Base-by-base conservation (phyloP, 2,797 vertebrate species). In the Lycodopsis pacificus region DNA sequence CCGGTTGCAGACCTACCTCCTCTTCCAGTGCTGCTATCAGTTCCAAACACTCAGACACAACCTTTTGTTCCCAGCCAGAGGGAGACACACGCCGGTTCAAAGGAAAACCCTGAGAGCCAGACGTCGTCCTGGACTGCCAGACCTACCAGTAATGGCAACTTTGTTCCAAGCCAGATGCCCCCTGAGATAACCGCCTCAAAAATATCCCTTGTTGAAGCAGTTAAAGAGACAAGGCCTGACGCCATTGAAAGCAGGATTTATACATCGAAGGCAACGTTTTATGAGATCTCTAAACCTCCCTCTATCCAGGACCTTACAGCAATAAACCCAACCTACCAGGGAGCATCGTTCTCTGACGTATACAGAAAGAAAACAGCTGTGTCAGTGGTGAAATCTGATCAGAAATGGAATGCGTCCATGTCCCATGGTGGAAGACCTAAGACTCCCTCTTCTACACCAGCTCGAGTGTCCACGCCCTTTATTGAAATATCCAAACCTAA, bases 181-280 rank as follows among this genome's bases (percentile, higher is more conserved):
- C 57, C 88, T 27, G 86, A 92, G 64, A 71, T 83, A 77, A 88
- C 76, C 0, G 84, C 79, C 20, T 89, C 88, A 77, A 89, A 90
- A 76, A 86, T 89, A 80, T 87, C 87, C 46, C 81, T 86, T 7
- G 78, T 74, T 62, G 84, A 93, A 67, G 78, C 79, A 56, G 57
- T 75, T 13, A 86, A 82, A 57, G 86, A 81, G 36, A 70, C 79
- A 11, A 87, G n/a, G 51, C 56, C 69, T 9, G 83, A 88, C 15
- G 34, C 71, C 17, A 66, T 64, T 22, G 90, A 89, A 86, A 84
- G 84, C 36, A 94, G 71, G 69, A 91, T 93, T 61, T 95, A 94
- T 73, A 95, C 91, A 49, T 94, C 95, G 56, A 95, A 94, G 70
- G 92, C 93, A 63, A 94, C 91, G 10, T 94, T 95, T 84, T 94